Percentiles rank a stretch among this genome's conserved stretches.
Evolutionary conservation across 2,113 vertebrate species (phyloP).

Genomic region (Felis catus): F.catus_Fca126_mat1.0 CM031412.1:160474001-160474500

Average conservation of each 20-base stretch:
- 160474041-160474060: neutral
- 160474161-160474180: neutral
- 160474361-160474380: neutral
- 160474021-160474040: neutral
- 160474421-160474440: slow-evolving; percentile 32
- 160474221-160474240: neutral
- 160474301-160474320: neutral
- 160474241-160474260: neutral
- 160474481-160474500: slow-evolving; percentile 59
- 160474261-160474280: neutral
- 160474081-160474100: neutral
- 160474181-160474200: neutral
- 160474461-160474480: slow-evolving; percentile 57
- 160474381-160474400: neutral
- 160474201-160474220: neutral
- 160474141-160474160: neutral
- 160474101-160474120: neutral
- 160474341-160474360: neutral
- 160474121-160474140: neutral
- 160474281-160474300: neutral
- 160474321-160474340: no score
- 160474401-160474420: neutral
- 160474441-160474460: slow-evolving; percentile 56
- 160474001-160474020: neutral
- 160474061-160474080: neutral